Evolutionary conservation across 2,113 vertebrate species (phyloP), one percentile per base, ranked within the genome.

Genomic region (Cavia porcellus): DNA sequence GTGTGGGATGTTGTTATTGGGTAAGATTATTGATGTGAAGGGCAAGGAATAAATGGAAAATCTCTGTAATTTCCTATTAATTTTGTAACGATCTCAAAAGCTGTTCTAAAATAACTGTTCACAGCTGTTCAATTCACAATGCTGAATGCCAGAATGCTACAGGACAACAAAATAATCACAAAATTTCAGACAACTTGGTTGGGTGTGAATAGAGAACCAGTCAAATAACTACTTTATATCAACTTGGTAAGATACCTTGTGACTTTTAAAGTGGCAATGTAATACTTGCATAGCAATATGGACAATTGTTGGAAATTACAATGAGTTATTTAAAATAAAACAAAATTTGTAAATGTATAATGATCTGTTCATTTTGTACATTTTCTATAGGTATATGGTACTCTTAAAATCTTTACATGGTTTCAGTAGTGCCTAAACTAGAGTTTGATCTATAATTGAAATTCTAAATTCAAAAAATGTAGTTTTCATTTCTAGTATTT

Each of bases 391-490:
- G 17, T 85, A 32, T 85, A 1, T 50, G 20, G 5, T n/a, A 72
- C 70, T 72, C 17, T 72, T 77, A 47, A 47, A 28, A 86, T 55
- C 32, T 24, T 86, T 70, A 72, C n/a, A 47, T 64, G 90, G 8
- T 38, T 77, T 3, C 7, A 74, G 50, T 25, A 79, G 6, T 77
- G 50, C 50, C 62, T 88, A 52, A 55, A 38, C 28, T 45, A 62
- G 19, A 62, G 4, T 89, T 91, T 95, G 32, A 20, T 42, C 25
- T 74, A 42, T 45, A 83, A 59, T 52, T 86, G 12, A 75, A n/a
- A 77, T 96, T 85, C 30, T 95, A 75, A 87, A 47, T 81, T 92
- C 62, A 93, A 22, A 68, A 89, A 89, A 57, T 28, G 13, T 57
- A 3, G 64, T 90, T 89, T 91, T 74, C 6, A 82, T 59, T 64